Base-by-base conservation (phyloP, 2,113 vertebrate species). In the Galemys pyrenaicus region DNA sequence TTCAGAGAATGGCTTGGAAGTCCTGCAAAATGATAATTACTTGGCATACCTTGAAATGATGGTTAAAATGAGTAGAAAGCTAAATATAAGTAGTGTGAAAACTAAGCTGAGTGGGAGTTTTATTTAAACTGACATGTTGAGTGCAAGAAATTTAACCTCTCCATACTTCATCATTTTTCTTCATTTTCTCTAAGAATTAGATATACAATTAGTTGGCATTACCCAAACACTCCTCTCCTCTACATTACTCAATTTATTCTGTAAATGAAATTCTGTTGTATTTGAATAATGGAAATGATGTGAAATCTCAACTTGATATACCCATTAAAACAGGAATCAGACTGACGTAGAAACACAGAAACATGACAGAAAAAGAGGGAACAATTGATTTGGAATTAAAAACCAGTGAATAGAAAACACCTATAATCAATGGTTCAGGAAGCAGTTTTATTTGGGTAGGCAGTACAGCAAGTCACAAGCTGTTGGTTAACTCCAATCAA, bases 11-110 rank as follows among this genome's bases (percentile, higher is more conserved):
- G 13, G 20, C 46, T 46, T 77, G 13, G 11, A 54, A 41, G 16
- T 51, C 74, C 44, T 39, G 44, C 13, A 56, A 94, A 81, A 94
- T 86, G 54, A 68, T 73, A 92, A 79, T 67, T 37, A 44, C 49
- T 86, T 79, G 68, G 58, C 41, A 83, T n/a, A 39, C 7, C 30
- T 58, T 39, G 49, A 93, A 84, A 64, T 41, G n/a, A 41, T 83
- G 24, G 46, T 49, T 37, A 15, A 35, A 79, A 95, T 79, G 9
- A 67, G 79, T 71, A n/a, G 39, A 39, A 56, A 79, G 13, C 65
- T 49, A 86, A 74, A 44, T 41, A 81, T 6, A 85, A 86, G 16
- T 30, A 35, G 6, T 19, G 6, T 39, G 51, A 51, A 51, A 74
- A 85, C 6, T 62, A 79, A 74, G 0, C 5, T 3, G 19, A 54